Evolutionary conservation across 2,113 vertebrate genomes (phyloP), one percentile per base, ranked within the genome.

Genomic region (Grantiella picta): DNA sequence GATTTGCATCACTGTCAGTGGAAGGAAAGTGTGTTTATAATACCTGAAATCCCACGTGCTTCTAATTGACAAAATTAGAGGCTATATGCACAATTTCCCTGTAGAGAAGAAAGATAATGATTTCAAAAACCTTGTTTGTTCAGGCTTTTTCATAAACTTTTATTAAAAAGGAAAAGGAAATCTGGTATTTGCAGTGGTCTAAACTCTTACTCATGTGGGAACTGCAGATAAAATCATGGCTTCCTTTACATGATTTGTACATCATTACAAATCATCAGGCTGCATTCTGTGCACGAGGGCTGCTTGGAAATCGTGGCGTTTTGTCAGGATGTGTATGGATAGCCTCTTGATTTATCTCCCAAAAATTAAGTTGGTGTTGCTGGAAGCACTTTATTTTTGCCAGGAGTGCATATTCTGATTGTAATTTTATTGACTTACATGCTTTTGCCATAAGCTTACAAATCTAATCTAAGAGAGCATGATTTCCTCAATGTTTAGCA

Each of bases 151-250:
- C 93, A 94, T 96, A 94, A 86, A 81, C 69, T 94, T 89, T 52
- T 86, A 95, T 92, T 95, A 94, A 95, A 96, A 95, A 91, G 83
- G 77, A 95, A 95, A 86, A 96, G 94, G 95, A 96, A 97, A 91
- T 89, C 56, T 91, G 89, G 54, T 82, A 40, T 96, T 94, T 91
- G 77, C 73, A 94, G 83, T 3, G 1, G 61, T 76, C 76, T 84
- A n/a, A 91, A 76, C 83, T 68, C 56, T 71, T 21, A 81, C 77
- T 97, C 57, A 56, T 56, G 77, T 82, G 92, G 89, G 70, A 92
- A 29, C 81, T 65, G 86, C 69, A 91, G 94, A 94, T 95, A 95
- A 96, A 92, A 84, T 18, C 87, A 65, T 87, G 84, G 92, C 69
- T 95, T 96, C 95, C 96, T 97, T 84, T 82, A 4, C 31, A 35